Evolutionary conservation across 2,113 vertebrate genomes (phyloP), one percentile per base, ranked within the genome.

Genomic region (Larimichthys crocea): DNA sequence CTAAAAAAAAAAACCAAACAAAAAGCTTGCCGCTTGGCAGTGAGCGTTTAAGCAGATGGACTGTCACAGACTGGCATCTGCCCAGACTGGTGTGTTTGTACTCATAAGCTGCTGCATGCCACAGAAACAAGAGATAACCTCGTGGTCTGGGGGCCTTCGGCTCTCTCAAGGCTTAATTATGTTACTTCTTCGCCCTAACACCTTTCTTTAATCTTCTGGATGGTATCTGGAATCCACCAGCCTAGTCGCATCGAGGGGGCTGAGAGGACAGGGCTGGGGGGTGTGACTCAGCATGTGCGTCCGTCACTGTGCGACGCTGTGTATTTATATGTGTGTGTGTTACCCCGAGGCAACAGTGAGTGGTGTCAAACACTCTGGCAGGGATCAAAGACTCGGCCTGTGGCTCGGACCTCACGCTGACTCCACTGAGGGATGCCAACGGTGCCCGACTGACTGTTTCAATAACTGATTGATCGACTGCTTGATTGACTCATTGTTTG

Each of bases 321-420:
- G 50, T 63, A 3, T 22, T 29, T 26, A 26, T 56, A 29, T 50
- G 46, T 62, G 56, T n/a, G 67, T 67, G 68, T 63, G 50, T 70
- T 48, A 24, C 76, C 85, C 77, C 0, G 16, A 76, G 74, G 87
- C 71, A 59, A 66, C 76, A 62, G 48, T 49, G 69, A 79, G 71
- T 67, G 49, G 66, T 82, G 85, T 79, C 87, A 76, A 77, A 67
- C 71, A 42, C 26, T 69, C 61, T 79, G 70, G 65, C 74, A 64
- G 81, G 76, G 81, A 81, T 90, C 74, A 86, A 82, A 84, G 50
- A 17, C 57, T 50, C 0, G 14, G 75, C 78, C 80, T 76, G 64
- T 75, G 64, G 83, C 74, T 75, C 63, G 17, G 53, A 66, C 72
- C 64, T 74, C 65, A 70, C 42, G 20, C 72, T 20, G 70, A 35